Base-by-base conservation (phyloP, 2,113 vertebrate species). In the Apodemus speciosus region DNA sequence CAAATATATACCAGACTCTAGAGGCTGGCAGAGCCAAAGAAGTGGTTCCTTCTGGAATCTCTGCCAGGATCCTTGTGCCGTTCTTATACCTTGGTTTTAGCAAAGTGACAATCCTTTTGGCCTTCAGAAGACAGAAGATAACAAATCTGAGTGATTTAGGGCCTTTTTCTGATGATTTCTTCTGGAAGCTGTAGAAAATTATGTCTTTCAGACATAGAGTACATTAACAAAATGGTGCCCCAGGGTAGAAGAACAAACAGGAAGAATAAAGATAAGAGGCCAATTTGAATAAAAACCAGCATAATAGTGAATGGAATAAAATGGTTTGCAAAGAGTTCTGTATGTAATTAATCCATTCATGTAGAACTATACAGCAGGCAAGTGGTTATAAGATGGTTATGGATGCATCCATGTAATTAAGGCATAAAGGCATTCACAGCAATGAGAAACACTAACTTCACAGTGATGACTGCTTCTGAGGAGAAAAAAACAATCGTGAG, bases 361-460 rank as follows among this genome's bases (percentile, higher is more conserved):
- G 72, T 9, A 68, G 77, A 90, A 88, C 40, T 88, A 38, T 85
- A 88, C 91, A 79, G 49, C 85, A 40, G 71, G n/a, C 1, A 40
- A 94, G 66, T 14, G 66, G 72, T 49, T 73, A 15, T 83, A 80
- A 83, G 80, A 58, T 91, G 14, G 32, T 90, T 56, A 79, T 66
- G 92, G 85, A 72, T 69, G 30, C 8, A 79, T 13, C 64, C 2
- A 9, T 51, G 8, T 77, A 83, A 77, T 32, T 73, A 73, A 95
- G 60, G 6, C 56, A 1, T 71, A 27, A 40, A 88, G 80, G 30
- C n/a, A 66, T 64, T 81, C 53, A 64, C 14, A 4, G 43, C 90
- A n/a, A 56, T 51, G 40, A 40, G 46, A 91, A 94, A 76, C 46
- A 58, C 71, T 40, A 64, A 56, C 62, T 71, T 91, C 20, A 73